phyloP scores from a whole-genome alignment of 2,113 vertebrate genomes.

The Aptenodytes forsteri region DNA sequence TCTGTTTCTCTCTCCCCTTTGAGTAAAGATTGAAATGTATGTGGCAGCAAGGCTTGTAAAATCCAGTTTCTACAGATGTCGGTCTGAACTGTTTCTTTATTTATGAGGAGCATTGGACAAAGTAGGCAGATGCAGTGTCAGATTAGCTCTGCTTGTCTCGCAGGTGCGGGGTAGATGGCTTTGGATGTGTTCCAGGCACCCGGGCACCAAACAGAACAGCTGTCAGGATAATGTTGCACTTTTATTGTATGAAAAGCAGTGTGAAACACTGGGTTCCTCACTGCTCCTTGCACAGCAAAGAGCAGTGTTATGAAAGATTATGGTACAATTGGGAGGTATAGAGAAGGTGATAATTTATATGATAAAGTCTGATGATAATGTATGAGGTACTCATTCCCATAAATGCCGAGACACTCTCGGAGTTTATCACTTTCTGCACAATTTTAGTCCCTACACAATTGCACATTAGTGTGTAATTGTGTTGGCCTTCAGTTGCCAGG shows the following conservation, averaged over 20 bases:
- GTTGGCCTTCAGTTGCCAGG: neutral
- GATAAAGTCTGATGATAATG: constrained; percentile 23
- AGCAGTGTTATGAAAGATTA: constrained; percentile 30
- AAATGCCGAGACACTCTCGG: neutral
- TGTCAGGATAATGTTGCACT: neutral
- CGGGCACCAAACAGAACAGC: neutral
- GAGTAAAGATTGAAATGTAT: neutral
- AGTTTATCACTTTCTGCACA: neutral
- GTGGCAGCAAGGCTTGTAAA: neutral
- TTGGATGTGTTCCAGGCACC: constrained; percentile 17
- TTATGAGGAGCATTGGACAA: neutral
- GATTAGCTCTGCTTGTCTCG: neutral
- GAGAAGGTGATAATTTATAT: constrained; percentile 18
- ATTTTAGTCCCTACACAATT: neutral
- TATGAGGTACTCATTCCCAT: neutral
- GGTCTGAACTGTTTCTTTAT: neutral
- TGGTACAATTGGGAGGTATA: neutral
- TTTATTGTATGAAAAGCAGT: neutral
- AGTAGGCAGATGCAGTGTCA: neutral
- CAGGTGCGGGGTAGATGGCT: neutral
- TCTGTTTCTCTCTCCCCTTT: neutral
- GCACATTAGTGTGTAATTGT: neutral
- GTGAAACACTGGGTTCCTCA: neutral
- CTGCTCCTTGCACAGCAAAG: neutral
- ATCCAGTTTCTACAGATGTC: neutral